phyloP scores from a whole-genome alignment of 2,888 invertebrate genomes.

The Spilosoma lubricipeda region DNA sequence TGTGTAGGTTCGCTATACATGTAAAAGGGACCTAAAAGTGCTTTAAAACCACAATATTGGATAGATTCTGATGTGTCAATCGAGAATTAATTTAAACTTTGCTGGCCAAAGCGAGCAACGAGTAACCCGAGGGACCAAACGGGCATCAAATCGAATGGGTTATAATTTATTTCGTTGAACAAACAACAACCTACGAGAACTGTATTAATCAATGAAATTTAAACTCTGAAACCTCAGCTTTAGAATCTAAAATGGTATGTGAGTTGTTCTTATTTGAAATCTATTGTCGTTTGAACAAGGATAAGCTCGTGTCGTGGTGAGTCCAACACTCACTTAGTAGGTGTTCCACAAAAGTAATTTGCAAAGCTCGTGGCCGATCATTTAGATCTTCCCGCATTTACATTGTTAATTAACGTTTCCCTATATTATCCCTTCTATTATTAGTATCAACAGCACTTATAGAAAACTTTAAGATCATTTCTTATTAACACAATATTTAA shows the following conservation, averaged over 20 bases:
- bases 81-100: constrained; percentile 84
- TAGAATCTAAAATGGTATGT: constrained; percentile 50
- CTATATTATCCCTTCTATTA: constrained; percentile 56
- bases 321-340: constrained; percentile 75
- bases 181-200: constrained; percentile 70
- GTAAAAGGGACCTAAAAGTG: constrained; percentile 63
- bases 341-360: constrained; percentile 76
- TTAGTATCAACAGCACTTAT: constrained; percentile 37
- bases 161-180: constrained; percentile 78
- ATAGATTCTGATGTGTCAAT: constrained; percentile 80
- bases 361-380: constrained; percentile 69
- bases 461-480: constrained; percentile 34
- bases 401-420: constrained; percentile 74
- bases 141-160: constrained; percentile 83
- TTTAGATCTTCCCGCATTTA: constrained; percentile 71
- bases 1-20: constrained; percentile 53
- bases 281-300: constrained; percentile 58
- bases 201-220: constrained; percentile 64
- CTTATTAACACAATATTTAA: constrained; percentile 27
- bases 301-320: constrained; percentile 63
- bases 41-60: constrained; percentile 76
- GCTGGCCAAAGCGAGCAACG: constrained; percentile 78
- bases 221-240: constrained; percentile 55
- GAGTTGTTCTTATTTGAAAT: constrained; percentile 34
- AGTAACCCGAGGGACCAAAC: constrained; percentile 75